These are phyloP conservation scores for Pluvialis apricaria DNA, from an alignment of 2,113 vertebrate species.

Conservation along the genomic window DNA sequence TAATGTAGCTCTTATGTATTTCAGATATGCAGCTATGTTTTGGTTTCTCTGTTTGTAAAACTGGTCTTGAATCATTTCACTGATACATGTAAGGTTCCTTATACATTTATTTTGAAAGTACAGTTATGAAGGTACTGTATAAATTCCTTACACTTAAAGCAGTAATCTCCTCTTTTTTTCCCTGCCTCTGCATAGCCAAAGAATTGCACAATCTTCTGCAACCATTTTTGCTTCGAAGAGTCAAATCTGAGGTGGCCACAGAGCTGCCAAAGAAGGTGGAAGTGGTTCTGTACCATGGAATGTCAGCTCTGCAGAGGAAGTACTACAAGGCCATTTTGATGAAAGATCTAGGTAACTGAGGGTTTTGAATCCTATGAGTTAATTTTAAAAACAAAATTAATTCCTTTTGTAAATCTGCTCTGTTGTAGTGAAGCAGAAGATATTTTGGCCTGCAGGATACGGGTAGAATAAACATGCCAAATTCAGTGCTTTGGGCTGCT, in stretches of 20 bases:
- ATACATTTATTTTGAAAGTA: background rate
- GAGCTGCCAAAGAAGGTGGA: conserved; percentile 89
- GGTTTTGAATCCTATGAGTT: background rate
- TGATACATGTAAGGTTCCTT: background rate
- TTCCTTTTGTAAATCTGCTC: background rate
- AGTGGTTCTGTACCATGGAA: conserved; percentile 89
- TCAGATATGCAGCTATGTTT: background rate
- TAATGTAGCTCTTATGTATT: background rate
- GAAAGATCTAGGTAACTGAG: conserved; percentile 83
- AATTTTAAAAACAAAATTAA: background rate
- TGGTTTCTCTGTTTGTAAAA: background rate
- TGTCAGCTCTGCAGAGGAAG: conserved; percentile 89
- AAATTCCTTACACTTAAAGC: background rate
- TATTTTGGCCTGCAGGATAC: background rate
- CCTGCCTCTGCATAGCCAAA: conserved; percentile 63
- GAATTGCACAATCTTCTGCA: conserved; percentile 85
- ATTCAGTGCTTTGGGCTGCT: background rate
- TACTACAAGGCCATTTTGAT: conserved; percentile 89
- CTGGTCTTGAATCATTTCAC: background rate
- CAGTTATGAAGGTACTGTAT: background rate
- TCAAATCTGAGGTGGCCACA: conserved; percentile 86
- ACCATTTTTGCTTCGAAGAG: conserved; percentile 89
- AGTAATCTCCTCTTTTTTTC: background rate
- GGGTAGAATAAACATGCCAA: background rate
- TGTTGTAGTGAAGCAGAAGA: background rate